Percentiles rank a stretch among this genome's conserved stretches.
These are phyloP conservation scores for Chloroceryle inda DNA, from an alignment of 2,797 vertebrate species.

Conservation along the genomic window DNA sequence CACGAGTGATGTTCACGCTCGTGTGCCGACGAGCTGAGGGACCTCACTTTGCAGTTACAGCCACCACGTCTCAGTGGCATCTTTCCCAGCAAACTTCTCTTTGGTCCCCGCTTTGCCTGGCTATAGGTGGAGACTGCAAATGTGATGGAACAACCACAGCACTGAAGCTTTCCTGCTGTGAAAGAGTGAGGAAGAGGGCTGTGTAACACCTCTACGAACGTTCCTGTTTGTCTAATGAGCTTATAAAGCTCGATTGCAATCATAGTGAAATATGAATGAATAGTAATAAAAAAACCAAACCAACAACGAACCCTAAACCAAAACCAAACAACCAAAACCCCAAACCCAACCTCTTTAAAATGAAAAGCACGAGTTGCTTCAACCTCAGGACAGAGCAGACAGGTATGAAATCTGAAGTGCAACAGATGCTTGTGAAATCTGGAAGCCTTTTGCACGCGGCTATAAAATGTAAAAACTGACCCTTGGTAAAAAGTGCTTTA, in stretches of 20 bases:
- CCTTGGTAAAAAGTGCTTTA: slow-evolving; percentile 84
- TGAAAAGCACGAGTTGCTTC: slow-evolving; percentile 55
- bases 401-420: slow-evolving; percentile 64
- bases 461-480: slow-evolving; percentile 86
- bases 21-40: neutral
- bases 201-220: neutral
- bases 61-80: neutral
- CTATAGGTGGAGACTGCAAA: neutral
- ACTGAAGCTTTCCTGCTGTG: neutral
- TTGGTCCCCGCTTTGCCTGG: neutral
- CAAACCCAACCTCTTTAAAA: slow-evolving; percentile 35
- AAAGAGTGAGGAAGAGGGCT: neutral
- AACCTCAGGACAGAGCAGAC: slow-evolving; percentile 61
- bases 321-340: neutral
- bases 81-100: neutral
- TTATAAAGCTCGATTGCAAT: slow-evolving; percentile 83
- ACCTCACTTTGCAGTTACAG: neutral
- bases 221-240: slow-evolving; percentile 66
- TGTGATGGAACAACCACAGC: accelerated
- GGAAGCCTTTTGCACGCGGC: slow-evolving; percentile 76
- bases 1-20: neutral
- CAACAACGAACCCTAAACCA: neutral
- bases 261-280: slow-evolving; percentile 75
- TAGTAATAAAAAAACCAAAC: slow-evolving; percentile 27
- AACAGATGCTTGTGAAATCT: slow-evolving; percentile 75